Evolutionary conservation across 2,797 vertebrate species (phyloP).

Genomic region (Mionectes olivaceus): DNA sequence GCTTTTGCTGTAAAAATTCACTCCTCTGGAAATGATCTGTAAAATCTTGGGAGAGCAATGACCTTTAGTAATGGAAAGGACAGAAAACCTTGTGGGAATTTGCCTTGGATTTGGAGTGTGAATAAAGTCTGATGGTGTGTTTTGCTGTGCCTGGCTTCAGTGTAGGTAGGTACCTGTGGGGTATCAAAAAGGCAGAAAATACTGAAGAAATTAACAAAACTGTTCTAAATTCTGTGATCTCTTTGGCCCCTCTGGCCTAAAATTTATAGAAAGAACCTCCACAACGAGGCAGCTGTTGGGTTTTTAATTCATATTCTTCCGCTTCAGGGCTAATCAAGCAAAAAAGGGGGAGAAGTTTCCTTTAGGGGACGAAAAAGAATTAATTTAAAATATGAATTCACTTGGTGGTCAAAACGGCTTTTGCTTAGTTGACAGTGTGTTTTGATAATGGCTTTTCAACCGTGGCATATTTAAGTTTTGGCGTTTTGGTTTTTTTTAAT

Average conservation of each 20-base stretch:
- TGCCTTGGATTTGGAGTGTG: neutral
- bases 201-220: neutral
- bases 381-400: neutral
- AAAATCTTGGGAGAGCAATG: neutral
- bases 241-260: neutral
- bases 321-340: neutral
- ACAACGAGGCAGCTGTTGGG: neutral
- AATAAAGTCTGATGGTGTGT: neutral
- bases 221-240: neutral
- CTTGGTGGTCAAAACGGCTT: neutral
- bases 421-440: neutral
- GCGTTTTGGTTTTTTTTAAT: neutral
- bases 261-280: neutral
- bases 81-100: neutral
- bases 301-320: neutral
- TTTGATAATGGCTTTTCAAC: neutral
- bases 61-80: neutral
- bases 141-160: neutral
- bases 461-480: neutral
- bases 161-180: accelerated
- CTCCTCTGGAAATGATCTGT: neutral
- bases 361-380: neutral
- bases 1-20: neutral
- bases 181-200: neutral
- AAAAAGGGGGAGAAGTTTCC: neutral